phyloP scores from a whole-genome alignment of 2,113 vertebrate genomes.

The Thalassoma bifasciatum region DNA sequence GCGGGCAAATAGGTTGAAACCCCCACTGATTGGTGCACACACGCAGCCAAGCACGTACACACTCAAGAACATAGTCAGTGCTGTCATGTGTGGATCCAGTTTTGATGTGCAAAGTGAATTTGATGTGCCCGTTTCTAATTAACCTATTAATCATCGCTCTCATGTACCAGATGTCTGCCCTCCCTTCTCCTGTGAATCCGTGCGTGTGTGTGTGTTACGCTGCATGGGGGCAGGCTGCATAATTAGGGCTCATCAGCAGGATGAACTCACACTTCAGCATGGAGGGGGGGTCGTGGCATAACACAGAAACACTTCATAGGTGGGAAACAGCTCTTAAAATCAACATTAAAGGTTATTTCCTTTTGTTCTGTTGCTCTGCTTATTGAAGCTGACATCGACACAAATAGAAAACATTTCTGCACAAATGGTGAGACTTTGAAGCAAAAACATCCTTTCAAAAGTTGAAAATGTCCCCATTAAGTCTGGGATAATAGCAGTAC shows the following conservation, averaged over 20 bases:
- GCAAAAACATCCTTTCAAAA: too few species aligned
- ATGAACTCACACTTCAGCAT: conserved; percentile 51
- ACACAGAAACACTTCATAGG: conserved; percentile 30
- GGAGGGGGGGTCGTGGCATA: conserved; percentile 38
- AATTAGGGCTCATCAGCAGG: conserved; percentile 63
- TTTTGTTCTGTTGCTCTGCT: neutral
- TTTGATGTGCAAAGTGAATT: conserved; percentile 71
- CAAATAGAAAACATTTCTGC: too few species aligned
- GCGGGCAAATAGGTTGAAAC: conserved; percentile 36
- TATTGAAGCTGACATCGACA: neutral
- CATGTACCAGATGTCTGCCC: conserved; percentile 76
- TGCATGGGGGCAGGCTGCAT: conserved; percentile 56
- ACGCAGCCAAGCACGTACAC: conserved; percentile 32
- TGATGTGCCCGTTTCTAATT: conserved; percentile 74
- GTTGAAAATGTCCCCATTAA: too few species aligned
- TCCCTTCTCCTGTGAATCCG: conserved; percentile 22
- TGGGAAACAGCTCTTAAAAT: neutral
- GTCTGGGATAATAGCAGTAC: too few species aligned
- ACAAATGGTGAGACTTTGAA: too few species aligned
- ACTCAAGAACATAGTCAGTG: conserved; percentile 19
- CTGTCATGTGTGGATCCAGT: conserved; percentile 56
- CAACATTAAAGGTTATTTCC: neutral
- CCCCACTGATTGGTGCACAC: conserved; percentile 37
- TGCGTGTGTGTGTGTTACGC: conserved; percentile 37
- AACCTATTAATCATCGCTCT: conserved; percentile 79